These are phyloP conservation scores for Elaphurus davidianus DNA, from an alignment of 2,113 vertebrate genomes.

Conservation along the genomic window DNA sequence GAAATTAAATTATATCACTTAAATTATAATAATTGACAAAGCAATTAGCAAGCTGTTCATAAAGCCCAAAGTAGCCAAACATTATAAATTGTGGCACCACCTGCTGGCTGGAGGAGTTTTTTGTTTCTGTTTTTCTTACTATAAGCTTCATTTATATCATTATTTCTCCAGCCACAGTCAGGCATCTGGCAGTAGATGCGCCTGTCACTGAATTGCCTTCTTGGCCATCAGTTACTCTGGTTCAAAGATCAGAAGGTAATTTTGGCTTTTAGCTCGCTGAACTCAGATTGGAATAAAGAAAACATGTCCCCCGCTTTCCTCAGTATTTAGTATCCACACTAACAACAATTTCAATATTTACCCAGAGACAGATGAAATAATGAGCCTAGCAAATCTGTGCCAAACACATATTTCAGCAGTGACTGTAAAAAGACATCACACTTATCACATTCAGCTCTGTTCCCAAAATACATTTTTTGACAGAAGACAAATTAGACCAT, in stretches of 20 bases:
- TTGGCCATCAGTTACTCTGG: conserved; percentile 27
- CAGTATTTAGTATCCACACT: conserved; percentile 56
- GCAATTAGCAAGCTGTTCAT: conserved; percentile 17
- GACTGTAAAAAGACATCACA: conserved; percentile 52
- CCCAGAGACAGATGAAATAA: conserved; percentile 69
- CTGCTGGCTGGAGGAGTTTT: conserved; percentile 32
- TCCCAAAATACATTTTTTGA: conserved; percentile 71
- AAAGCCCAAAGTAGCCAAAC: not conserved
- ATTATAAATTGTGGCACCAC: conserved; percentile 24
- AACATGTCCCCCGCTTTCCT: conserved; percentile 53
- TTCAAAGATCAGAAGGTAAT: conserved; percentile 50
- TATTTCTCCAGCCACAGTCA: not conserved
- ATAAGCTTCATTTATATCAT: not conserved
- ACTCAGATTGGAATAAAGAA: conserved; percentile 47
- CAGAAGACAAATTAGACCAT: conserved; percentile 73
- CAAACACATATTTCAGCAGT: conserved; percentile 50
- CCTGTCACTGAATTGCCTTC: not conserved
- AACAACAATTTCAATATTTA: conserved; percentile 70
- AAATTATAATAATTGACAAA: conserved; percentile 24
- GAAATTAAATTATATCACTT: conserved; percentile 46
- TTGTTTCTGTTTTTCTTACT: not conserved
- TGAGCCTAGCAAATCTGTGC: conserved; percentile 59
- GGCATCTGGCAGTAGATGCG: not conserved
- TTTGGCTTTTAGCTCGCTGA: conserved; percentile 60
- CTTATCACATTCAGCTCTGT: conserved; percentile 60